Percentiles rank a stretch among this genome's conserved stretches.
phyloP scores from a whole-genome alignment of 1,140 invertebrate species.

The Orius insidiosus region DNA sequence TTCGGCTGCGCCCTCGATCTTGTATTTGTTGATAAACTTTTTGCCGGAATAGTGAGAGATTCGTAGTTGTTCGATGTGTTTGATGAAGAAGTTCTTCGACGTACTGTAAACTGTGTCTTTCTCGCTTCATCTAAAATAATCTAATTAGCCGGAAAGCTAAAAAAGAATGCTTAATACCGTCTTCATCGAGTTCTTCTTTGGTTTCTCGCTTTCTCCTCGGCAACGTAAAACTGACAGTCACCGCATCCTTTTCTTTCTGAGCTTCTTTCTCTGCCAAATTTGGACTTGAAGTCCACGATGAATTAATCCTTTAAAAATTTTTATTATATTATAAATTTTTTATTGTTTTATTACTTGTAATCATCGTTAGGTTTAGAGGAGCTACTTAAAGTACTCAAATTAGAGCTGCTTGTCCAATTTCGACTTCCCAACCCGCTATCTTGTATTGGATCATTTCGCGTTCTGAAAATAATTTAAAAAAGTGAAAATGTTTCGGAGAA shows the following conservation, averaged over 20 bases:
- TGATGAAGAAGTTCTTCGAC: constrained; percentile 15
- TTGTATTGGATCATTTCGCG: constrained; percentile 6
- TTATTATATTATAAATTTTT: constrained; percentile 1
- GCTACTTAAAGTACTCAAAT: constrained; percentile 10
- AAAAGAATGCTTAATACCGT: constrained; percentile 1
- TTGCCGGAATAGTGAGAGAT: background rate
- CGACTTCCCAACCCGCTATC: constrained; percentile 13
- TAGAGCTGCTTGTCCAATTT: constrained; percentile 18
- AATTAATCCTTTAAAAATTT: constrained; percentile 5
- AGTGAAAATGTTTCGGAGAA: too few relatives aligned
- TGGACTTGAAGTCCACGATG: constrained; percentile 54
- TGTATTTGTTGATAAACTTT: background rate
- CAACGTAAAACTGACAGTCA: constrained; percentile 42
- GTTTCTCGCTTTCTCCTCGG: constrained; percentile 33
- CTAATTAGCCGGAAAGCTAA: background rate
- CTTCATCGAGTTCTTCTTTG: constrained; percentile 5
- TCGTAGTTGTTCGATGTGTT: background rate
- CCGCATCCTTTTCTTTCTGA: constrained; percentile 28
- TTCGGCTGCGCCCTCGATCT: background rate
- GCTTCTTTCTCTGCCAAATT: constrained; percentile 37
- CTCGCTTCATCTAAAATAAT: constrained; percentile 18
- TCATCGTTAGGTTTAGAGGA: constrained; percentile 7
- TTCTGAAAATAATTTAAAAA: too few relatives aligned
- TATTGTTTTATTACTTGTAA: background rate
- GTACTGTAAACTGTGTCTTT: constrained; percentile 20